Evolutionary conservation across 2,797 vertebrate species (phyloP), one percentile per base, ranked within the genome.

Genomic region (Petrocephalus sullivani): DNA sequence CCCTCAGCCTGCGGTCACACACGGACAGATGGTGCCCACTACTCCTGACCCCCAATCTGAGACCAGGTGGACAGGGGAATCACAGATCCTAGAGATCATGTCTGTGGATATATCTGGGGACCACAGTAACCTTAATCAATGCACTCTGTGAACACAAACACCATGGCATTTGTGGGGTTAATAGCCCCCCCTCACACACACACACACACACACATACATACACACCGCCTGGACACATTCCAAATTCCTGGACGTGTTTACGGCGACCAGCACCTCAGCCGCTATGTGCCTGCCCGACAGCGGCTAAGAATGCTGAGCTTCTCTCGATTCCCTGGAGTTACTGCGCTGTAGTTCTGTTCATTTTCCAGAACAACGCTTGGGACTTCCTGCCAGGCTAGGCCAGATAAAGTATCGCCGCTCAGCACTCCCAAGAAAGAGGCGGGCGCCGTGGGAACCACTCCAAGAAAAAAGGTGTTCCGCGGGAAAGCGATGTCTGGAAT

Each of bases 141-240:
- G 33, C 71, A 6, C 37, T 78, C 16, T 46, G 37, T 1, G 0
- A 78, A 78, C 37, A 3, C 37, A 75, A 75, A 75, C 67, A 41
- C 33, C 33, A 23, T 2, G n/a, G 81, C 53, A 5, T 16, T 28
- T 54, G 41, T 19, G 41, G 53, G 41, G 78, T 28, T 51, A 64
- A 89, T 90, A 89, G 88, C 91, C 56, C 78, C 57, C 4, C 23
- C 89, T 91, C 86, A 86, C 64, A 91, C 89, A 87, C 91, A 91
- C 90, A 88, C 89, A 91, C 19, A 2, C n/a, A 21, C 58, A 21
- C n/a, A 61, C 58, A 60, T 5, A 60, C 57, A 60, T 23, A 28
- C 61, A 37, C 92, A 89, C 92, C 93, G 92, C 93, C 91, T 93
- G 93, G 92, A 89, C 91, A 90, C 90, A 89, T 88, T 90, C 88